Evolutionary conservation across 2,888 invertebrate species (phyloP).

Genomic region (Cancer borealis): DNA sequence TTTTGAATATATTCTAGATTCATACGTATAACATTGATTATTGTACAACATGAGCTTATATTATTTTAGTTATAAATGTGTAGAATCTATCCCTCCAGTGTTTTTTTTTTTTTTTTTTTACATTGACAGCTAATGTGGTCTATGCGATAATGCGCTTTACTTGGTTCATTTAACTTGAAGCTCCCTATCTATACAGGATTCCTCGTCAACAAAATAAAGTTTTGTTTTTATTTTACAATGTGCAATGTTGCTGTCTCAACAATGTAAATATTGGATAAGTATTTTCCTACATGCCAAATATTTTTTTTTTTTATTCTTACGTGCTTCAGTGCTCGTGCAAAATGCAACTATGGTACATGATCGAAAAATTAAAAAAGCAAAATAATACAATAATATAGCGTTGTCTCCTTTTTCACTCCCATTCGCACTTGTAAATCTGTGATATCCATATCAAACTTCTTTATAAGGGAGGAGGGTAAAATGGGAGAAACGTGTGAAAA

Average conservation of each 20-base stretch:
- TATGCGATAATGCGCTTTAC: too few species aligned
- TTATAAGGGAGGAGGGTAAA: background rate
- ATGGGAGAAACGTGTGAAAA: background rate
- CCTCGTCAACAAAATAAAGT: background rate
- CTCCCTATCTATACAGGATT: background rate
- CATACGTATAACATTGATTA: too few species aligned
- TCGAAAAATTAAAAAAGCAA: background rate
- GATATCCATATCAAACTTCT: background rate
- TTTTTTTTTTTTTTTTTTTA: too few species aligned
- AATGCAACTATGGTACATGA: background rate
- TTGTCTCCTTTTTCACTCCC: background rate
- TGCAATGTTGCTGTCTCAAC: background rate
- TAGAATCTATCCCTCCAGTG: too few species aligned
- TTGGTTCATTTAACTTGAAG: background rate
- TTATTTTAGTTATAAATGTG: too few species aligned
- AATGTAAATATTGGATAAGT: background rate
- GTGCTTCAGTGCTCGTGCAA: conserved; percentile 13
- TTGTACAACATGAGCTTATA: too few species aligned
- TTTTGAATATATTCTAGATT: too few species aligned
- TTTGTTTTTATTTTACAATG: background rate
- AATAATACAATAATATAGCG: background rate
- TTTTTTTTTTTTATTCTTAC: background rate
- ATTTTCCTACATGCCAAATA: background rate
- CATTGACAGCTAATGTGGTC: too few species aligned
- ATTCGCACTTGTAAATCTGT: background rate